Evolutionary conservation across 2,888 invertebrate species (phyloP), one percentile per base, ranked within the genome.

Genomic region (Lithosia quadra): DNA sequence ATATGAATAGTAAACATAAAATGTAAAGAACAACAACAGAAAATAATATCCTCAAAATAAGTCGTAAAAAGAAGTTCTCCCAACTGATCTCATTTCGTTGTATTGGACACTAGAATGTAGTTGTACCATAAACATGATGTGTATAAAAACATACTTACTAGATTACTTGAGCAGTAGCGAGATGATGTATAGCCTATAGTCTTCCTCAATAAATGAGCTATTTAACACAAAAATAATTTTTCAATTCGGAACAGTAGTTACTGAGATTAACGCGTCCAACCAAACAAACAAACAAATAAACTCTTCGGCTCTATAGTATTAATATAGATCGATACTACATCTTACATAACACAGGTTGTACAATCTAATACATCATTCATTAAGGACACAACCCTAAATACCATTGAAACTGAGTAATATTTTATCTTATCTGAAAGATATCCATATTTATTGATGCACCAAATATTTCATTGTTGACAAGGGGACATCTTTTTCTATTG

Each of bases 401-500:
- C 39, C 15, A 49, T 7, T 34, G 15, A 59, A 61, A 73, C 60
- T 57, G 69, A 39, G 39, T 60, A 64, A 65, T 69, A n/a, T 22
- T 69, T 57, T 57, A 71, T 66, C 67, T 72, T 69, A 72, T 68
- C 62, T 62, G 0, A 67, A 73, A 59, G 71, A 64, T 69, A 62
- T 70, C 55, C 43, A 62, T 68, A 74, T 72, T 71, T 67, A 39
- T 39, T 62, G 66, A 69, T 71, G 65, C 75, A 62, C 68, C 70
- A 67, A 49, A 77, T 70, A 70, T 71, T 67, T 80, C 71, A 78
- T 64, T 76, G 71, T 72, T 78, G 79, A 80, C 79, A 75, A 72
- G 67, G 60, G 55, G 77, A 81, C 80, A 83, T 85, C 81, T 81
- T 84, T 84, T 83, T 81, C 75, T 81, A 77, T 79, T 81, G 80